Evolutionary conservation across 1,140 invertebrate species (phyloP).

Genomic region (Drosophila rhopaloa): DNA sequence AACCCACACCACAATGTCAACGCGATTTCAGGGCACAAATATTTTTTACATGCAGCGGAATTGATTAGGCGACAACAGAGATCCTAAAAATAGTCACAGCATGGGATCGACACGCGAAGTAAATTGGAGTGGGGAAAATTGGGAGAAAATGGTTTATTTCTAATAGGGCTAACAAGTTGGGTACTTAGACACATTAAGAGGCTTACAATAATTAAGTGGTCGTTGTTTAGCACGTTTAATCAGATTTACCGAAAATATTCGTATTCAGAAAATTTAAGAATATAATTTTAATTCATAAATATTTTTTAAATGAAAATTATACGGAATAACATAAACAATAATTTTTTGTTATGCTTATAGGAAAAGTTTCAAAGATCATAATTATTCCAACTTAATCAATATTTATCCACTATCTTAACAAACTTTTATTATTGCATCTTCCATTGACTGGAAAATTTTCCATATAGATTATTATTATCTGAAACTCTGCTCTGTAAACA

Average conservation of each 20-base stretch:
- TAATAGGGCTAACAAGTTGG: background rate
- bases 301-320: too few relatives aligned
- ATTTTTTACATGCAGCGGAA: slow-evolving; percentile 54
- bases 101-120: slow-evolving; percentile 37
- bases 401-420: background rate
- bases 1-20: slow-evolving; percentile 1
- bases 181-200: too few relatives aligned
- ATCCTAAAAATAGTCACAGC: slow-evolving; percentile 51
- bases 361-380: too few relatives aligned
- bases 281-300: too few relatives aligned
- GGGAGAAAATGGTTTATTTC: background rate
- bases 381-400: background rate
- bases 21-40: slow-evolving; percentile 51
- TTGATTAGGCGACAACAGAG: slow-evolving; percentile 40
- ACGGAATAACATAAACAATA: too few relatives aligned
- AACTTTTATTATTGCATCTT: background rate
- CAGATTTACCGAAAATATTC: too few relatives aligned
- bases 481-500: background rate
- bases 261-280: too few relatives aligned
- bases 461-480: background rate
- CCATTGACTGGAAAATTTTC: background rate
- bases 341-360: too few relatives aligned
- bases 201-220: too few relatives aligned
- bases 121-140: background rate
- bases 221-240: too few relatives aligned